Conservation (phyloP, 2,888 invertebrate genomes). For the Blastobasis lacticolella region DNA sequence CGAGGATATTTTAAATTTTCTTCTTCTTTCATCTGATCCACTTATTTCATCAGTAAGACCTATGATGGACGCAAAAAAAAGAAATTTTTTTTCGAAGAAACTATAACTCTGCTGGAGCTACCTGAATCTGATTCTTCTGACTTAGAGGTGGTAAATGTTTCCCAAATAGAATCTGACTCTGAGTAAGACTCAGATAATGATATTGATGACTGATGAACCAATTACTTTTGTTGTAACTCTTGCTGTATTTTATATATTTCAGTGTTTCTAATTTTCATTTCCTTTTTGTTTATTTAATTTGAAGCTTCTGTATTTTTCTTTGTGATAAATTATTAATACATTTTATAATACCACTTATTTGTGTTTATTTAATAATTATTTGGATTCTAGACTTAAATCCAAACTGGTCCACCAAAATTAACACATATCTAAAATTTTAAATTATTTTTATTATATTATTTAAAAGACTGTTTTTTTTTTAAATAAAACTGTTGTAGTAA, state of each 20-base stretch:
- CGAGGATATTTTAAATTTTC: conserved; percentile 6
- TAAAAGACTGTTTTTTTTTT: not conserved
- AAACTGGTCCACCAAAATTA: not conserved
- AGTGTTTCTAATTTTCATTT: too few relatives aligned
- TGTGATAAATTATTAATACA: not conserved
- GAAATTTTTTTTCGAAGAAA: not conserved
- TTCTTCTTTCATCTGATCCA: conserved; percentile 7
- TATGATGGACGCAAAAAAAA: not conserved
- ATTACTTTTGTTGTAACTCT: not conserved
- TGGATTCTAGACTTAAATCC: not conserved
- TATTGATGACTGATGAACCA: not conserved
- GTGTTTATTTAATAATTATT: not conserved
- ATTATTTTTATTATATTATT: not conserved
- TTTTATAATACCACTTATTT: not conserved
- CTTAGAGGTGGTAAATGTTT: not conserved
- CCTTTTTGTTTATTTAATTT: too few relatives aligned
- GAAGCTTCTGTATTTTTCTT: not conserved
- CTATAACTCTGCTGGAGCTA: not conserved
- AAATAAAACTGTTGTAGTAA: too few relatives aligned
- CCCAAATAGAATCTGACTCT: not conserved
- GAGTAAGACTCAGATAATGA: not conserved
- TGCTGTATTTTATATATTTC: not conserved
- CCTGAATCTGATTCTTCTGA: not conserved
- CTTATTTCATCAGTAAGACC: conserved; percentile 1
- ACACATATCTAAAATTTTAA: not conserved